Conservation (phyloP, 2,888 invertebrate genomes). For the Melikaiella ostensackeni region DNA sequence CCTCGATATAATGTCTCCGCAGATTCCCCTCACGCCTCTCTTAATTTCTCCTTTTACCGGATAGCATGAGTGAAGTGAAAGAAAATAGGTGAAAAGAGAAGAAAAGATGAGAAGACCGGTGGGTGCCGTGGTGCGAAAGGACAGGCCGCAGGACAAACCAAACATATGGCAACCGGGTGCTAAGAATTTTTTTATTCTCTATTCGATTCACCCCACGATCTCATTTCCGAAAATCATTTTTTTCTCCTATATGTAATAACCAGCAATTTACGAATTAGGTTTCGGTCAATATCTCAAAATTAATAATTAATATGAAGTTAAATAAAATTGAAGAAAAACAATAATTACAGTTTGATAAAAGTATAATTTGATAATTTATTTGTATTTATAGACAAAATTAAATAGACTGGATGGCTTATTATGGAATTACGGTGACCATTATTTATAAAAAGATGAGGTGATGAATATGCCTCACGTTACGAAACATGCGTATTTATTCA, state of each 20-base stretch:
- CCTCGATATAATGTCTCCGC: constrained; percentile 49
- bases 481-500: constrained; percentile 34
- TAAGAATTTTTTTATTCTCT: background rate
- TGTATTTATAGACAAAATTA: background rate
- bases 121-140: constrained; percentile 58
- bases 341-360: background rate
- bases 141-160: constrained; percentile 49
- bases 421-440: background rate
- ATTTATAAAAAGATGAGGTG: constrained; percentile 21
- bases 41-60: constrained; percentile 51
- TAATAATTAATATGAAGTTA: too few relatives aligned
- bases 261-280: background rate
- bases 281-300: background rate
- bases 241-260: constrained; percentile 38
- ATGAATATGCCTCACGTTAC: constrained; percentile 29
- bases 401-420: background rate
- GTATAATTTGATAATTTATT: background rate
- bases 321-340: too few relatives aligned
- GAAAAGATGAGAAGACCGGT: constrained; percentile 23
- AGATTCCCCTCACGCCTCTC: constrained; percentile 39
- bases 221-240: constrained; percentile 61
- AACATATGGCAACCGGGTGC: constrained; percentile 63
- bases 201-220: constrained; percentile 41
- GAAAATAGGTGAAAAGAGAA: constrained; percentile 9
- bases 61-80: constrained; percentile 33